phyloP scores from a whole-genome alignment of 2,113 vertebrate species.

The Cyanistes caeruleus region DNA sequence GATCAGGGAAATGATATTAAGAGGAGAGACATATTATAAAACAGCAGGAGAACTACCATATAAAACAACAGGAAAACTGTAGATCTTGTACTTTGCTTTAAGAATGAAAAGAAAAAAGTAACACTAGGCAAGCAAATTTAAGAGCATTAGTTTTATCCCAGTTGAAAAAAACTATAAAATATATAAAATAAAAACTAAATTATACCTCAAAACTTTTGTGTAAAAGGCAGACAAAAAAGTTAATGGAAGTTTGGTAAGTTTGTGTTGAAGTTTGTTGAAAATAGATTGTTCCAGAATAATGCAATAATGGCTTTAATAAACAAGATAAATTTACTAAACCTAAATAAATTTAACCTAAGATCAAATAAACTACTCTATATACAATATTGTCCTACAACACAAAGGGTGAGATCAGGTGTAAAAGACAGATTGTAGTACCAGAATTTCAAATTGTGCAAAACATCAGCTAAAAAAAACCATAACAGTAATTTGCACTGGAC shows the following conservation, averaged over 20 bases:
- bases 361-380: not conserved
- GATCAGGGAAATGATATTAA: not conserved
- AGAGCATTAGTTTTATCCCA: not conserved
- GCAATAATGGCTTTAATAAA: not conserved
- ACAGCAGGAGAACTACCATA: not conserved
- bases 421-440: not conserved
- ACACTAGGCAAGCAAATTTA: not conserved
- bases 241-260: not conserved
- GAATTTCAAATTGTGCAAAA: not conserved
- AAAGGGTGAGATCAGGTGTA: not conserved
- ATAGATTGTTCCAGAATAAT: not conserved
- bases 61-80: not conserved
- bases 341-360: not conserved
- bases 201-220: not conserved
- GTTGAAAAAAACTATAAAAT: not conserved
- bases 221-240: not conserved
- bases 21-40: not conserved
- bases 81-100: not conserved
- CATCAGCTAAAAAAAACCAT: not conserved
- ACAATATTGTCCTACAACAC: not conserved
- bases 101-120: not conserved
- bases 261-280: not conserved
- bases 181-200: too few relatives aligned
- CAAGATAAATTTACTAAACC: not conserved
- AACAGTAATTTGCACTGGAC: not conserved